Conservation (phyloP, 2,113 vertebrate species). For the Esox niger region DNA sequence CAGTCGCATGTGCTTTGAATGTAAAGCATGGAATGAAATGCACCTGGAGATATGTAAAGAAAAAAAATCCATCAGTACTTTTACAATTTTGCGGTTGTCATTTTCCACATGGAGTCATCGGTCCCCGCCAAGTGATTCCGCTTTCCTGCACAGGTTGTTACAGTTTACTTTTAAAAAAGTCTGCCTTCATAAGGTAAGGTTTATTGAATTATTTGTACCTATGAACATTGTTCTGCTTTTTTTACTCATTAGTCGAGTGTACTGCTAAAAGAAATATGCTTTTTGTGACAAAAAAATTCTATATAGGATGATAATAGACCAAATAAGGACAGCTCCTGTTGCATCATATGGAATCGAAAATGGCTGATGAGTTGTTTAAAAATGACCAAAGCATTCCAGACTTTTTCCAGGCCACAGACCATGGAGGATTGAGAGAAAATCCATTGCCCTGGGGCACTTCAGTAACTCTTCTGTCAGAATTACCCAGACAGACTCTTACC, state of each 20-base stretch:
- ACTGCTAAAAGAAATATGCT: too few relatives aligned
- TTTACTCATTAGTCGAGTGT: too few relatives aligned
- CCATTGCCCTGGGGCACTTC: constrained; percentile 14
- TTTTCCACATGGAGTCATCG: constrained; percentile 13
- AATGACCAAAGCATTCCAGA: constrained; percentile 12
- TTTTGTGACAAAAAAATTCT: neutral
- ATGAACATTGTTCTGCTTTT: neutral
- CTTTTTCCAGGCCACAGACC: constrained; percentile 21
- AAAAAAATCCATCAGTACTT: neutral
- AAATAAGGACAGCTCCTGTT: neutral
- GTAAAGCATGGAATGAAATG: neutral
- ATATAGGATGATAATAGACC: neutral
- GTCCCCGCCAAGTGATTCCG: constrained; percentile 21
- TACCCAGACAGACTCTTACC: constrained; percentile 15
- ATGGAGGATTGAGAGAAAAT: constrained; percentile 22
- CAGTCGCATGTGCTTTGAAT: neutral
- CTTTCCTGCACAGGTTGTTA: constrained; percentile 28
- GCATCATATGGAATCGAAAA: neutral
- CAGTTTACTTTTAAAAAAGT: constrained; percentile 8
- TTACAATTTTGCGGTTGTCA: neutral
- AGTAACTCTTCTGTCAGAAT: constrained; percentile 1
- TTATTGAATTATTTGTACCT: too few relatives aligned
- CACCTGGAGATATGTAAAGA: constrained; percentile 7
- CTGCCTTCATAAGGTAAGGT: constrained; percentile 54
- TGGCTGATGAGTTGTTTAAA: neutral